phyloP scores from a whole-genome alignment of 1,140 invertebrate genomes.

The Drosophila orena region DNA sequence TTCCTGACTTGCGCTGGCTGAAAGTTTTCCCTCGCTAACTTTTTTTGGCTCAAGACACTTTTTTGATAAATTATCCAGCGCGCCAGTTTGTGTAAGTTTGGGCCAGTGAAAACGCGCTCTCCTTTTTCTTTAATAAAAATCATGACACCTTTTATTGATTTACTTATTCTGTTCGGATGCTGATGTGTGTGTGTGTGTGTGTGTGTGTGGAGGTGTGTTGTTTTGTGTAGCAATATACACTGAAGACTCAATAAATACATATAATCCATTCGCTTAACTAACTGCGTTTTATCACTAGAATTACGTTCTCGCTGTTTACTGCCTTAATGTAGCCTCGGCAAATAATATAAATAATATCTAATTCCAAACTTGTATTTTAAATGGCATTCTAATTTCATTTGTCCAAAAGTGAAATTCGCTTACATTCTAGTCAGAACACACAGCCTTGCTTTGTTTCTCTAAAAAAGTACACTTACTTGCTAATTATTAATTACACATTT shows the following conservation, averaged over 20 bases:
- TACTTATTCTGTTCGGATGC: conserved; percentile 57
- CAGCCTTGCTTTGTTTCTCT: conserved; percentile 85
- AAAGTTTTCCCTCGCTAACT: conserved; percentile 46
- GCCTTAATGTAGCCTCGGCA: conserved; percentile 52
- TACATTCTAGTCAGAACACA: conserved; percentile 79
- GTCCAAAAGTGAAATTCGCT: conserved; percentile 34
- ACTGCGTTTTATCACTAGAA: conserved; percentile 75
- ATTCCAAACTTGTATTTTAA: conserved; percentile 22
- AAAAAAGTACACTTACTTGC: conserved; percentile 76
- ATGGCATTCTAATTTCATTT: conserved; percentile 22
- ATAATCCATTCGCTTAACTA: conserved; percentile 65
- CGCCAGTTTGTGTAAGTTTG: conserved; percentile 42
- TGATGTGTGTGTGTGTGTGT: conserved; percentile 23
- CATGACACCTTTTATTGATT: conserved; percentile 82
- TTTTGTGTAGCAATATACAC: conserved; percentile 56
- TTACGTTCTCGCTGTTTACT: conserved; percentile 71
- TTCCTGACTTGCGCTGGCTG: background rate
- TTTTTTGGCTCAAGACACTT: conserved; percentile 42
- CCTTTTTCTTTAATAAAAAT: conserved; percentile 70
- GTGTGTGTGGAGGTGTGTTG: conserved; percentile 13
- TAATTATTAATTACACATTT: conserved; percentile 62
- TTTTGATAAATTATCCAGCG: conserved; percentile 72
- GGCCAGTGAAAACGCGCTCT: conserved; percentile 24
- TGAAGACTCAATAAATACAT: conserved; percentile 48
- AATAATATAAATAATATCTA: conserved; percentile 42